These are phyloP conservation scores for Herpetotheres cachinnans DNA, from an alignment of 2,113 vertebrate genomes.

Conservation along the genomic window DNA sequence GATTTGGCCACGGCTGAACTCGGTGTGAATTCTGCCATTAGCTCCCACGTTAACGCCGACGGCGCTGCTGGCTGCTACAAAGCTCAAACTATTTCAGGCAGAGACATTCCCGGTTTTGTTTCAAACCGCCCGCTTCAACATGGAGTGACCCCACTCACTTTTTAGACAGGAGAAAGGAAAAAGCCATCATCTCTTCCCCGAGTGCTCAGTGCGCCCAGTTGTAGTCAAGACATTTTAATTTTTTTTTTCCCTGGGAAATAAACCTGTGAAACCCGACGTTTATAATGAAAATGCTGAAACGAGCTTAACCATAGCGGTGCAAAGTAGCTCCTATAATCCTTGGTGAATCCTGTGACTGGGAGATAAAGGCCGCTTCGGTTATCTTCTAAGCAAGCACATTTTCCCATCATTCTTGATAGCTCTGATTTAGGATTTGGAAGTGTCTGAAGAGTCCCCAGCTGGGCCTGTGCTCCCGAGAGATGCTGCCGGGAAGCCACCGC, in stretches of 20 bases:
- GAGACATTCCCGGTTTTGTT: not conserved
- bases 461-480: not conserved
- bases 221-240: not conserved
- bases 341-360: not conserved
- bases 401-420: not conserved
- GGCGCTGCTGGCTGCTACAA: not conserved
- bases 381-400: not conserved
- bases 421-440: not conserved
- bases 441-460: not conserved
- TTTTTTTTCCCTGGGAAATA: not conserved
- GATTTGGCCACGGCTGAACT: too few species aligned
- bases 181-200: not conserved
- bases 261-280: conserved; percentile 23
- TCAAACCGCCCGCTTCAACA: not conserved
- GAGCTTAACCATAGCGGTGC: not conserved
- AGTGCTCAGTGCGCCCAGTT: not conserved
- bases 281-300: conserved; percentile 17
- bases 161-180: not conserved
- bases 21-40: not conserved
- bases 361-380: conserved; percentile 19
- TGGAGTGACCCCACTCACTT: not conserved
- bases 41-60: not conserved
- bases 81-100: not conserved
- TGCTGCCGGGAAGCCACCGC: not conserved
- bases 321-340: not conserved